phyloP scores from a whole-genome alignment of 2,113 vertebrate genomes.

The Mormyrus lacerda region DNA sequence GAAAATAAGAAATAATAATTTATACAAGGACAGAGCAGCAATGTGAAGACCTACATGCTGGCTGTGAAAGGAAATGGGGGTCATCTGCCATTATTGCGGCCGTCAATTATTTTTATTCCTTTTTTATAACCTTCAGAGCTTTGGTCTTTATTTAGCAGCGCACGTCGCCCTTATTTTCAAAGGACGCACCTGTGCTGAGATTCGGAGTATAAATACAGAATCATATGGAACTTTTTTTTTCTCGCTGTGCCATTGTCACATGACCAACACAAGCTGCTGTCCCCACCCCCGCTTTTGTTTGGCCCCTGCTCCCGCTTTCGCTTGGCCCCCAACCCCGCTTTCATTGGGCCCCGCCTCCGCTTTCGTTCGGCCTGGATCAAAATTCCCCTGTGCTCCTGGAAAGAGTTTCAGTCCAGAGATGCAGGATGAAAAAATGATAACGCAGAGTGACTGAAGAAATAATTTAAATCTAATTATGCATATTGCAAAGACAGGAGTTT shows the following conservation, averaged over 20 bases:
- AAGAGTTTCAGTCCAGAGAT: background rate
- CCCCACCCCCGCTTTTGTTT: background rate
- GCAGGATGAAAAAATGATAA: background rate
- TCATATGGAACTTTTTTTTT: background rate
- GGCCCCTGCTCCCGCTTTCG: background rate
- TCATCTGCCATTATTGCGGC: background rate
- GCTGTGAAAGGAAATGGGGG: background rate
- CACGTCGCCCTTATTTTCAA: background rate
- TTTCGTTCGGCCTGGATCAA: background rate
- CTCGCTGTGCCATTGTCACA: background rate
- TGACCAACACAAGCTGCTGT: background rate
- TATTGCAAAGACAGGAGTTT: background rate
- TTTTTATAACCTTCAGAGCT: background rate
- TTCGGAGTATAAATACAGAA: background rate
- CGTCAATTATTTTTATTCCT: background rate
- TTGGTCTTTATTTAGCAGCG: background rate
- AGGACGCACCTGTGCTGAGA: background rate
- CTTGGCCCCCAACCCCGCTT: background rate
- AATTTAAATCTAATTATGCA: background rate
- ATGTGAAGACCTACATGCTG: background rate
- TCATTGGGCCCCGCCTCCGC: background rate
- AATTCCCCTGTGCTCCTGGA: background rate
- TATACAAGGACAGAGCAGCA: background rate
- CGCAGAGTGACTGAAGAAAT: background rate
- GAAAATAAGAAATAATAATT: background rate